Evolutionary conservation across 2,888 invertebrate species (phyloP), one percentile per base, ranked within the genome.

Genomic region (Leptarthrus brevirostris): DNA sequence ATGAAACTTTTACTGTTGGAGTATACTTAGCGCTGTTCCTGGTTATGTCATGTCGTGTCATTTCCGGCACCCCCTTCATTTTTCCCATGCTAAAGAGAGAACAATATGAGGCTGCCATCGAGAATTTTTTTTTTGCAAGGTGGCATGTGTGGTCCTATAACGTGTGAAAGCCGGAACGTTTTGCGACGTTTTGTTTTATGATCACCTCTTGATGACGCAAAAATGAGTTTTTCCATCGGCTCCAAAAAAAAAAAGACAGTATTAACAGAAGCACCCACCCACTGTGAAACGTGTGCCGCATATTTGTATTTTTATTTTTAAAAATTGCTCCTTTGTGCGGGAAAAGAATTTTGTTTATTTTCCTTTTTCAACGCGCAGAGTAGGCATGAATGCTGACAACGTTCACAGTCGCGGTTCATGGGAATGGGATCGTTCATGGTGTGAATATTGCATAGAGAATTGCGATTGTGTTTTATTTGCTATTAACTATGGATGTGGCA

Each of bases 41-140:
- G 64, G 58, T 36, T 58, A 18, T 66, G 64, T 66, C 47, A 66
- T 66, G 64, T 44, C 47, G 47, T 66, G 64, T 66, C 47, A 66
- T 66, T 66, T 66, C 26, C 18, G 64, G 24, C 47, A 66, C 47
- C 47, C 44, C 64, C 36, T 64, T 64, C 64, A 64, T 64, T 47
- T 24, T 66, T 16, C 64, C 24, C n/a, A 24, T 66, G 64, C 36
- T 47, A 47, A 47, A 24, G 24, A 20, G 16, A 24, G 40, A 20
- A n/a, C 61, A 40, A 30, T 54, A 36, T 52, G 22, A 12, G 20
- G 20, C 18, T 22, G 20, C 52, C n/a, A n/a, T 47, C 6, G 14
- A 5, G 30, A 10, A 16, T 34, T 44, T 20, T 26, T 14, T 26
- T 20, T 24, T 66, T 47, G 22, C 10, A 20, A 26, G 10, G n/a